These are phyloP conservation scores for Yponomeuta malinellus DNA, from an alignment of 2,888 invertebrate species.

Conservation along the genomic window DNA sequence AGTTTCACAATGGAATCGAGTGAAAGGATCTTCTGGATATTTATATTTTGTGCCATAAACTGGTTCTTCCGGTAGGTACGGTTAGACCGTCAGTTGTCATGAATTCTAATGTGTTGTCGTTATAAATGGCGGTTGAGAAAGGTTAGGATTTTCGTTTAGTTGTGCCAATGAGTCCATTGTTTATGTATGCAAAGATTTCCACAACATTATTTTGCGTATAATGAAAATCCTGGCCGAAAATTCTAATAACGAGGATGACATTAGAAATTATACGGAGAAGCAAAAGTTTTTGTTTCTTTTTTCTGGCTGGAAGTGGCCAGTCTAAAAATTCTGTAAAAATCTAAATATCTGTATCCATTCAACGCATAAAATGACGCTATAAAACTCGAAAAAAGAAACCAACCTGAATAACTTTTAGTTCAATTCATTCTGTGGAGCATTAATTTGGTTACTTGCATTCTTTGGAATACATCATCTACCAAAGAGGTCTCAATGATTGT, in stretches of 20 bases:
- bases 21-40: too few relatives aligned
- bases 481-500: too few relatives aligned
- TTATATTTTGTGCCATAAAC: too few relatives aligned
- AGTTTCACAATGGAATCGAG: too few relatives aligned
- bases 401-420: too few relatives aligned
- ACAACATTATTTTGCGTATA: not conserved
- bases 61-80: not conserved
- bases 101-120: not conserved
- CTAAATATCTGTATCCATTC: too few relatives aligned
- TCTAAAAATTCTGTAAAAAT: not conserved
- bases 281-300: not conserved
- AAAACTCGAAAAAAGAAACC: not conserved
- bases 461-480: too few relatives aligned
- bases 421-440: too few relatives aligned
- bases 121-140: not conserved
- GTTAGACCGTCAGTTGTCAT: not conserved
- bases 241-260: not conserved
- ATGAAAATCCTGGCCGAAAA: not conserved
- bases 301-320: not conserved
- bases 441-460: too few relatives aligned
- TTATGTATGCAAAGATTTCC: not conserved
- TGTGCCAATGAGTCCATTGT: not conserved
- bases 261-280: not conserved
- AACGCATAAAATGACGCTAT: too few relatives aligned
- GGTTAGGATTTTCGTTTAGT: not conserved